A percentile compares a stretch with the other conserved stretches of the same genome.
Evolutionary conservation across 2,113 vertebrate genomes (phyloP).

Genomic region (Ailurus styani): DNA sequence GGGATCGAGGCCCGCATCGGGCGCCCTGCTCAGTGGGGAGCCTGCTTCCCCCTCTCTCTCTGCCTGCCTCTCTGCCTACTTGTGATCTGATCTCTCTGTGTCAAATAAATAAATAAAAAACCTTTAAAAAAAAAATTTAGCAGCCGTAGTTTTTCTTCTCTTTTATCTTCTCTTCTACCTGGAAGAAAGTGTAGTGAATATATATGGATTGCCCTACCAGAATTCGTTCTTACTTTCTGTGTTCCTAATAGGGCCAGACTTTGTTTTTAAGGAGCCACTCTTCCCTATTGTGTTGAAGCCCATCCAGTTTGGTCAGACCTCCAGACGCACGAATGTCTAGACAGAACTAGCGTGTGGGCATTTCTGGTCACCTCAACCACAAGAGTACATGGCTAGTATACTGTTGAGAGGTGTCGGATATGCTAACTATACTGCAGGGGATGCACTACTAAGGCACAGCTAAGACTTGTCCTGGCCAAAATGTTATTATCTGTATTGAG

Average conservation of each 20-base stretch:
- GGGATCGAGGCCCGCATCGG: too few relatives aligned
- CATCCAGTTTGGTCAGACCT: background rate
- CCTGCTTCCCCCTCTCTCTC: too few relatives aligned
- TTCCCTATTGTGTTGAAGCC: background rate
- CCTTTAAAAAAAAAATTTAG: too few relatives aligned
- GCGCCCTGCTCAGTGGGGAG: too few relatives aligned
- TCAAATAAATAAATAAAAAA: too few relatives aligned
- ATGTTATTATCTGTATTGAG: background rate
- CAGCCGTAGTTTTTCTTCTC: background rate
- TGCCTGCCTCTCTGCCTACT: too few relatives aligned
- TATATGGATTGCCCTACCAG: background rate
- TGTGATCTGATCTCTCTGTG: too few relatives aligned
- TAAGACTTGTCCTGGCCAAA: background rate
- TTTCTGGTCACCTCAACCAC: background rate
- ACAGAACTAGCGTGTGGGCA: background rate
- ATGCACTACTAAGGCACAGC: background rate
- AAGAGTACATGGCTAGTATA: background rate
- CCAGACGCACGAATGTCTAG: background rate
- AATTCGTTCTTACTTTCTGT: background rate
- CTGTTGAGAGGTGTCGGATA: background rate
- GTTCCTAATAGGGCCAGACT: background rate
- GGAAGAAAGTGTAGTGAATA: background rate
- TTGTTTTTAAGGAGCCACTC: background rate
- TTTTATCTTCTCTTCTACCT: background rate
- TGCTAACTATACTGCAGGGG: background rate